phyloP scores from a whole-genome alignment of 2,797 vertebrate genomes.

The Eospalax fontanierii region DNA sequence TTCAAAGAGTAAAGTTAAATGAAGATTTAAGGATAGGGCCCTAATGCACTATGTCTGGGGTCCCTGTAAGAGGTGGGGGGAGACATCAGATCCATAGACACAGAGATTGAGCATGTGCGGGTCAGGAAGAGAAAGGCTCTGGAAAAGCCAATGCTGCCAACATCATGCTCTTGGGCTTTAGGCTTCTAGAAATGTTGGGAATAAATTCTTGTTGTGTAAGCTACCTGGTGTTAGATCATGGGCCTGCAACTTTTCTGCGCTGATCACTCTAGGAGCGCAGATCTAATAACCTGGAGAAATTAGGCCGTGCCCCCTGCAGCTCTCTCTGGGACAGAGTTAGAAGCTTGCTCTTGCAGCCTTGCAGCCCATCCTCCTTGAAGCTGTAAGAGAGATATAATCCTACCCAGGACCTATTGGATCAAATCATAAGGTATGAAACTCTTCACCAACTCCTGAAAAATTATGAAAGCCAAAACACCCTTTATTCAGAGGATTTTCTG shows the following conservation, averaged over 20 bases:
- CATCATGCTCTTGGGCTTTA: neutral
- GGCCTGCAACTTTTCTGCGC: no score
- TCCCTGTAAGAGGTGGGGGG: neutral
- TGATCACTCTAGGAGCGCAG: neutral
- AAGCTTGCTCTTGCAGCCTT: neutral
- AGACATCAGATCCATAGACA: neutral
- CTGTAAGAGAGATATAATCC: neutral
- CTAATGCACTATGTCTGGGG: neutral
- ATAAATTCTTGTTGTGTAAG: constrained; percentile 25
- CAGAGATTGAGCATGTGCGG: neutral
- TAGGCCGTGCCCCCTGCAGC: neutral
- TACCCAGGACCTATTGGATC: neutral
- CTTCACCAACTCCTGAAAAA: no score
- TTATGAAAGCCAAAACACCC: neutral
- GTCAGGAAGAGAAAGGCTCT: neutral
- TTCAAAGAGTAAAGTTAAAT: constrained; percentile 9
- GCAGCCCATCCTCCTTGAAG: no score
- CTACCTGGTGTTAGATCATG: neutral
- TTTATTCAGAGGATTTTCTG: neutral
- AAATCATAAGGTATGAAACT: neutral
- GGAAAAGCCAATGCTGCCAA: neutral
- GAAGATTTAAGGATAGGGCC: neutral
- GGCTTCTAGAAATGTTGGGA: constrained; percentile 5
- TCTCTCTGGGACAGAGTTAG: neutral
- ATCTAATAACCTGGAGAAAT: neutral